Base-by-base conservation (phyloP, 2,888 invertebrate species). In the Platycnemis pennipes region DNA sequence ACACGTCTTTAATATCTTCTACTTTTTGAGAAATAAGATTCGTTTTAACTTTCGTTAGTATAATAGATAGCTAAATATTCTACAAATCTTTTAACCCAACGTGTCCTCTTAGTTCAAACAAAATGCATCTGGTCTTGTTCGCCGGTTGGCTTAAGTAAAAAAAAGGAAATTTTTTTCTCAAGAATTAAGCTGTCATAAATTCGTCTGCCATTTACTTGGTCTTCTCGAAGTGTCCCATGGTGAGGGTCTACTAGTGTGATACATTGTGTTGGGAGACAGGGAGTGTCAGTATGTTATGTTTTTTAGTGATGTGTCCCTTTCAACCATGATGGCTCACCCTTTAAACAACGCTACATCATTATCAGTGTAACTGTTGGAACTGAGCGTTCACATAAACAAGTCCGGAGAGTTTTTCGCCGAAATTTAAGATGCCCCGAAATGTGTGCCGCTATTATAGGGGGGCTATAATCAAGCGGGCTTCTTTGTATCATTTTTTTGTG, bases 381-480 rank as follows among this genome's bases (percentile, higher is more conserved):
- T 37, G 31, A 37, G 31, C 11, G 37, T 77, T 77, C 77, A 5
- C 77, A 77, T 77, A 77, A 77, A 77, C 77, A 77, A 37, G 77
- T 37, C 77, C 37, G 37, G 77, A 77, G 13, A 31, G 77, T 77
- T 77, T 77, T 77, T 31, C 77, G 77, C 31, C 77, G 77, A 77
- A 77, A 77, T 77, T 37, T 77, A 77, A 77, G 77, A 77, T 37
- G 77, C 37, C 26, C 26, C 77, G 26, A 77, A 77, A 77, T 77
- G 77, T 77, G 77, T 77, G 37, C 13, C 31, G 37, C 77, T 77
- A 77, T 77, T 77, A 77, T 37, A 19, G 77, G 77, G 31, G 77
- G 77, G 2, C 77, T 77, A 77, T 77, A 77, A 77, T 77, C 77
- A 77, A 77, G 77, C 77, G 77, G 77, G 31, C 77, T 37, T 77